Conservation (phyloP, 37 sponge, comb jelly and placozoan genomes). For the Eunapius fragilis region DNA sequence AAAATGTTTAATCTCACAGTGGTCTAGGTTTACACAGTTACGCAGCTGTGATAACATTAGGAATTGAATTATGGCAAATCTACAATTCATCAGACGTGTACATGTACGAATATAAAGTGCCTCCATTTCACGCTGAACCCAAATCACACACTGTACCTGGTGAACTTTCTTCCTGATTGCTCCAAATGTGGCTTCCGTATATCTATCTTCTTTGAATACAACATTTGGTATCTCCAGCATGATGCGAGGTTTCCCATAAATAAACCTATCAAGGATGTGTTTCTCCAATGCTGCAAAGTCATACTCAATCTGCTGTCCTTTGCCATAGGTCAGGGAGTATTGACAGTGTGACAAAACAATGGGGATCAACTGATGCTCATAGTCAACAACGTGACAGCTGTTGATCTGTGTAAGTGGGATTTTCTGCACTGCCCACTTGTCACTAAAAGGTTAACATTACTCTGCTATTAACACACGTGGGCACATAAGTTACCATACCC, state of each 20-base stretch:
- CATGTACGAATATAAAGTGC: too few relatives aligned
- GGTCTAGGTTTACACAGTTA: too few relatives aligned
- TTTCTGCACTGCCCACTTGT: conserved; percentile 32
- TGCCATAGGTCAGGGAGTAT: conserved; percentile 65
- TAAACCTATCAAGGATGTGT: conserved; percentile 66
- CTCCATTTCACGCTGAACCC: too few relatives aligned
- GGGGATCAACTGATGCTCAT: conserved; percentile 58
- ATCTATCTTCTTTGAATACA: conserved; percentile 39
- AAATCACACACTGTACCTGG: not conserved
- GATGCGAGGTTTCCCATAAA: conserved; percentile 67
- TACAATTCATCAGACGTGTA: too few relatives aligned
- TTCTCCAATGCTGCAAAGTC: conserved; percentile 70
- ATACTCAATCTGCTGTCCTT: conserved; percentile 62
- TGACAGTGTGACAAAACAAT: conserved; percentile 71
- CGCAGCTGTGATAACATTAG: too few relatives aligned
- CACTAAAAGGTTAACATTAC: not conserved
- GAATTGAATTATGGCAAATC: too few relatives aligned
- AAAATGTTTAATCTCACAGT: too few relatives aligned
- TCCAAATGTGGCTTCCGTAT: conserved; percentile 38
- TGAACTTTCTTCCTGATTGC: conserved; percentile 40
- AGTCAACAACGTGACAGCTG: conserved; percentile 57
- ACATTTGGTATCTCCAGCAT: conserved; percentile 54
- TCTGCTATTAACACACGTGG: too few relatives aligned
- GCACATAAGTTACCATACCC: not conserved
- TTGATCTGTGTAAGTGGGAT: conserved; percentile 55